A percentile compares a stretch with the other conserved stretches of the same genome.
Evolutionary conservation across 2,888 invertebrate genomes (phyloP).

Genomic region (Chaetogeoica ovagalla): DNA sequence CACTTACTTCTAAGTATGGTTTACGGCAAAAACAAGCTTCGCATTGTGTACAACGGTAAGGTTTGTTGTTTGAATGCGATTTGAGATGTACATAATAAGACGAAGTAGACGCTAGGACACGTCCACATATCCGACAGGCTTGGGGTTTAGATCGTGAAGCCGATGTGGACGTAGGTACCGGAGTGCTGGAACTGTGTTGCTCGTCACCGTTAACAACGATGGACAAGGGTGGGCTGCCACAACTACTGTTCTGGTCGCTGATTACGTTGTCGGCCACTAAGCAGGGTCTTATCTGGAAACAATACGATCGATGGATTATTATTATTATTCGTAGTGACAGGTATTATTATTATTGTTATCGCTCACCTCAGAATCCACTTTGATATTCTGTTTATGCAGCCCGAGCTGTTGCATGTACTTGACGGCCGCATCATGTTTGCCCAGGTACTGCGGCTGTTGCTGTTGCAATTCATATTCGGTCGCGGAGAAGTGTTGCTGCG

Average conservation of each 20-base stretch:
- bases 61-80: conserved; percentile 78
- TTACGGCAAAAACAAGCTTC: conserved; percentile 80
- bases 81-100: conserved; percentile 84
- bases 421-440: conserved; percentile 48
- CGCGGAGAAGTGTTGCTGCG: conserved; percentile 37
- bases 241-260: conserved; percentile 45
- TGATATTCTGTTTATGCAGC: conserved; percentile 44
- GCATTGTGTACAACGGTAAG: conserved; percentile 76
- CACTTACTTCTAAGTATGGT: conserved; percentile 70
- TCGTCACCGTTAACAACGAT: conserved; percentile 49
- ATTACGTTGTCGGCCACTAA: conserved; percentile 44
- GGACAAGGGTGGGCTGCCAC: conserved; percentile 44
- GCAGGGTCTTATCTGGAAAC: conserved; percentile 40
- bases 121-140: conserved; percentile 77
- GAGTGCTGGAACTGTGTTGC: conserved; percentile 41
- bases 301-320: not conserved
- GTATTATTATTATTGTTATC: not conserved
- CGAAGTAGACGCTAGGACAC: conserved; percentile 75
- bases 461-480: conserved; percentile 49
- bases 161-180: conserved; percentile 40
- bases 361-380: conserved; percentile 45
- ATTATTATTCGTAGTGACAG: not conserved
- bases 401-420: conserved; percentile 51
- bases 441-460: conserved; percentile 47
- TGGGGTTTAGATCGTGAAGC: conserved; percentile 62